Evolutionary conservation across 1,140 invertebrate genomes (phyloP).

Genomic region (Diuraphis noxia): DNA sequence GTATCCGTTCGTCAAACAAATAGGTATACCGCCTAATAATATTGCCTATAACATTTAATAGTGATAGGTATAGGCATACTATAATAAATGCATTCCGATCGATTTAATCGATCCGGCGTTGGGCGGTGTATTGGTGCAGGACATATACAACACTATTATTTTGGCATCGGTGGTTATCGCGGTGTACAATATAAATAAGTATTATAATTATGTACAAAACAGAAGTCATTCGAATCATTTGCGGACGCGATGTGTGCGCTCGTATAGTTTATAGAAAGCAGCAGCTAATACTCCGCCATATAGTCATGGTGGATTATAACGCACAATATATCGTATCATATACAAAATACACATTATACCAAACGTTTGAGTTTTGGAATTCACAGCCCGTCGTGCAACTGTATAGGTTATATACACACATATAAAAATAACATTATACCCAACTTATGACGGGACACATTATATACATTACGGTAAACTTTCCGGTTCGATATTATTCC

Average conservation of each 20-base stretch:
- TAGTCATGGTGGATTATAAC: not conserved
- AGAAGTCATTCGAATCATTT: not conserved
- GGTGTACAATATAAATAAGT: not conserved
- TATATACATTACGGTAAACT: conserved; percentile 2
- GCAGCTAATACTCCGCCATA: not conserved
- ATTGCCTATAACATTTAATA: not conserved
- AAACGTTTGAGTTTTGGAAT: not conserved
- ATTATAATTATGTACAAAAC: not conserved
- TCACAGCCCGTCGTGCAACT: not conserved
- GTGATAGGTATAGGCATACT: not conserved
- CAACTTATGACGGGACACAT: not conserved
- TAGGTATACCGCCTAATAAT: not conserved
- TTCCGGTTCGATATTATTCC: conserved; percentile 49
- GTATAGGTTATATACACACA: not conserved
- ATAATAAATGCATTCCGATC: not conserved
- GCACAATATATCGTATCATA: not conserved
- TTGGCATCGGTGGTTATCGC: not conserved
- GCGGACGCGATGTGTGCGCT: not conserved
- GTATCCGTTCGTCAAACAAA: not conserved
- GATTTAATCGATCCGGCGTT: not conserved
- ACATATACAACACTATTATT: not conserved
- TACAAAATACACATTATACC: no score
- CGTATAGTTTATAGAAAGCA: not conserved
- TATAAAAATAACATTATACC: not conserved
- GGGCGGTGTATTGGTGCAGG: not conserved